Evolutionary conservation across 2,113 vertebrate species (phyloP).

Genomic region (Centropus unirufus): DNA sequence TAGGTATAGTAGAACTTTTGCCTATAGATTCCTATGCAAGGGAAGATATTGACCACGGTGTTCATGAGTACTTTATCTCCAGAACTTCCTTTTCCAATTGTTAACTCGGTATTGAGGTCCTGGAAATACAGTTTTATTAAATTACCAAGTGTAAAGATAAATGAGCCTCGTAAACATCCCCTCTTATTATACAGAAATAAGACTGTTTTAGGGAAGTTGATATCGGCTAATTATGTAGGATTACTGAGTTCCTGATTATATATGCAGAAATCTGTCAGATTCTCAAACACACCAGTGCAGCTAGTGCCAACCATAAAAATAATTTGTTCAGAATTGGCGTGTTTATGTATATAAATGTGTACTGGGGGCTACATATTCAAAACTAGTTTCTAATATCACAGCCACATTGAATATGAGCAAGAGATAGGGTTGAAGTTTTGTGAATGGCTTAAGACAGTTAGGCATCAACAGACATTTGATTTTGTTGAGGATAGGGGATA

Average conservation of each 20-base stretch:
- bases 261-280: constrained; percentile 60
- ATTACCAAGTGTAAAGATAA: constrained; percentile 66
- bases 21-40: constrained; percentile 18
- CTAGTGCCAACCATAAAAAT: constrained; percentile 44
- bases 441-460: neutral
- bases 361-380: neutral
- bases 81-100: constrained; percentile 48
- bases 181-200: constrained; percentile 62
- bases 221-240: constrained; percentile 70
- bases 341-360: constrained; percentile 43
- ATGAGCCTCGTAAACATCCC: constrained; percentile 68
- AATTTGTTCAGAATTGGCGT: constrained; percentile 61
- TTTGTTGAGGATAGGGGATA: neutral
- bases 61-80: constrained; percentile 25
- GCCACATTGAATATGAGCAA: neutral
- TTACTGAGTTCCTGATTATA: constrained; percentile 67
- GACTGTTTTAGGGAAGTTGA: constrained; percentile 70
- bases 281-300: constrained; percentile 27
- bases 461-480: neutral
- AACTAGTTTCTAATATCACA: constrained; percentile 1
- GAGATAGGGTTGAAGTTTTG: neutral
- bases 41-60: constrained; percentile 44
- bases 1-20: neutral
- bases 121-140: constrained; percentile 61
- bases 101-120: constrained; percentile 55